Evolutionary conservation across 2,113 vertebrate genomes (phyloP).

Genomic region (Passerina amoena): DNA sequence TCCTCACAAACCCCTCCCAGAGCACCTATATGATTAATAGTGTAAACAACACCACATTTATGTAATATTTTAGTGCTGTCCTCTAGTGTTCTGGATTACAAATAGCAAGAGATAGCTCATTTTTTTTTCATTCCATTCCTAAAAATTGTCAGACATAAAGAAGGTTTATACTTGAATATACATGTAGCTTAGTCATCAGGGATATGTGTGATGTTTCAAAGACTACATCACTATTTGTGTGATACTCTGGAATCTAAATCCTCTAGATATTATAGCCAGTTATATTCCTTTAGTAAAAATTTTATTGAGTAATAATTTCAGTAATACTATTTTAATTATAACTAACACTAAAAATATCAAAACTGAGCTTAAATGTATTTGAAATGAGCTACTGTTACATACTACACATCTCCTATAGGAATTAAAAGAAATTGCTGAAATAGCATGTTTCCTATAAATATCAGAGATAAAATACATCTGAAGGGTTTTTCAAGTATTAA

Average conservation of each 20-base stretch:
- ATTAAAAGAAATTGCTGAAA: background rate
- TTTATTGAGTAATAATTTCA: background rate
- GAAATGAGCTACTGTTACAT: background rate
- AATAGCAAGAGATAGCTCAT: constrained; percentile 35
- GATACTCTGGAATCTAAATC: background rate
- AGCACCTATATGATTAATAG: background rate
- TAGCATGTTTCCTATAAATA: background rate
- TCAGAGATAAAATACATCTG: background rate
- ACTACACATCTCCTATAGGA: background rate
- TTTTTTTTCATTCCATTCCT: background rate
- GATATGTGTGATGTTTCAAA: background rate
- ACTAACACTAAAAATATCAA: background rate
- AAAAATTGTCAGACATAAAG: rapidly evolving
- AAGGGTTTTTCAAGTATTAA: constrained; percentile 31
- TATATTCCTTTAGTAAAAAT: background rate
- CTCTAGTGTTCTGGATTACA: constrained; percentile 65
- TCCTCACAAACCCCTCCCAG: background rate
- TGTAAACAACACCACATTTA: constrained; percentile 41
- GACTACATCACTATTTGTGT: background rate
- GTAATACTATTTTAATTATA: background rate
- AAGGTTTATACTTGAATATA: background rate
- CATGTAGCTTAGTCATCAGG: background rate
- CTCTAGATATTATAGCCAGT: background rate
- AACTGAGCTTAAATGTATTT: background rate
- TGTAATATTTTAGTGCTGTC: constrained; percentile 69